Percentiles rank a stretch among this genome's conserved stretches.
phyloP scores from a whole-genome alignment of 2,113 vertebrate genomes.

The Campylorhamphus procurvoides region DNA sequence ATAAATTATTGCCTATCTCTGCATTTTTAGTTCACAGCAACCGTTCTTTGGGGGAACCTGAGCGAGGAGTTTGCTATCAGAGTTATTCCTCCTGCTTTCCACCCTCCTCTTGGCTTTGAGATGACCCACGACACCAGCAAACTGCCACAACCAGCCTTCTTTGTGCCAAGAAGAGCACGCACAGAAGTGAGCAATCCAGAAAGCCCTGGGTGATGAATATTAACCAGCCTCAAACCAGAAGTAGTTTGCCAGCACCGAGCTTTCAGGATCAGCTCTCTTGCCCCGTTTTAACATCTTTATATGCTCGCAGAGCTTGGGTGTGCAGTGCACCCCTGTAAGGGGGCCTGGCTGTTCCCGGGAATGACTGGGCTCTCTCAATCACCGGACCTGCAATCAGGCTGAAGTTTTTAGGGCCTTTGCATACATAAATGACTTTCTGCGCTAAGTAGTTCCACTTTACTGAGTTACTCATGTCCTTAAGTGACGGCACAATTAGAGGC shows the following conservation, averaged over 20 bases:
- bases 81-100: neutral
- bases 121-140: neutral
- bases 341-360: neutral
- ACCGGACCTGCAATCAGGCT: constrained; percentile 8
- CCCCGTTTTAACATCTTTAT: neutral
- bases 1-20: neutral
- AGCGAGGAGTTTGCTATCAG: neutral
- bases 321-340: fast-evolving
- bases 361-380: neutral
- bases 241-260: neutral
- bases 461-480: constrained; percentile 12
- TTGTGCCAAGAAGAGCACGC: neutral
- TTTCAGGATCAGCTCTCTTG: neutral
- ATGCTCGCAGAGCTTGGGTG: fast-evolving
- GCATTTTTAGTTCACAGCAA: neutral
- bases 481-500: neutral
- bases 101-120: neutral
- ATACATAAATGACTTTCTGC: constrained; percentile 22
- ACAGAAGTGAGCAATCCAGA: constrained; percentile 47
- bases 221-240: neutral
- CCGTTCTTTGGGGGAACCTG: neutral
- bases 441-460: constrained; percentile 41
- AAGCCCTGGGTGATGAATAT: constrained; percentile 47
- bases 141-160: neutral
- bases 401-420: constrained; percentile 50